Evolutionary conservation across 1,140 invertebrate species (phyloP), one percentile per base, ranked within the genome.

Genomic region (Drosophila subpulchrella): DNA sequence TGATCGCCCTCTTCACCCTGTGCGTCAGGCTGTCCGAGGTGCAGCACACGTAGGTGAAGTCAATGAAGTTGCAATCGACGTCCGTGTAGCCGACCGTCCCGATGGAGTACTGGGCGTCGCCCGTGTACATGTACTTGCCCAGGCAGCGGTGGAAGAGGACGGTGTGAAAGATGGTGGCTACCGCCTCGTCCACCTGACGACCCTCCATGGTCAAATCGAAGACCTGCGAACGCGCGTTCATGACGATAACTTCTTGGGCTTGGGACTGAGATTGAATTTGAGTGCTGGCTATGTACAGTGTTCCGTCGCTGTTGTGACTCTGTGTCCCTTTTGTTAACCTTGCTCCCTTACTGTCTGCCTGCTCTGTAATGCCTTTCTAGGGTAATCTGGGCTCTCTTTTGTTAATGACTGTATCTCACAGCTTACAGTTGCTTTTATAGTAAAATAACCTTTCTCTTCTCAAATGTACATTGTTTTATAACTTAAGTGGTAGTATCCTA

Each of bases 51-150:
- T 99, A 99, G 32, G 98, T 99, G 83, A 99, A 97, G 93, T 99
- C 98, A 74, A 99, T 97, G 92, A 98, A 99, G 93, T 99, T 97
- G 94, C 98, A 99, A 91, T 98, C 97, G 10, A 99, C 97, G 93
- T 99, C 98, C 76, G 97, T 96, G 86, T 98, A 98, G 50, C 98
- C 98, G 27, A 99, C 95, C 2, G 97, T 98, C 32, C 98, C 98
- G 57, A 99, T 97, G 10, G 97, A 97, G 92, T 99, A 99, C 92
- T 96, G 97, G 75, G 96, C 96, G 93, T 99, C 98, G 90, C 96
- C 96, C 93, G 97, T 97, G 93, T 98, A 99, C 54, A 96, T 95
- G 93, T 99, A 99, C 94, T 99, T 99, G 68, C 98, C 98, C 75
- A 97, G 95, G 48, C 97, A 97, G 77, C 98, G 95, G 92, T 99